Evolutionary conservation across 2,888 invertebrate species (phyloP).

Genomic region (Drosophila fulvimacula): DNA sequence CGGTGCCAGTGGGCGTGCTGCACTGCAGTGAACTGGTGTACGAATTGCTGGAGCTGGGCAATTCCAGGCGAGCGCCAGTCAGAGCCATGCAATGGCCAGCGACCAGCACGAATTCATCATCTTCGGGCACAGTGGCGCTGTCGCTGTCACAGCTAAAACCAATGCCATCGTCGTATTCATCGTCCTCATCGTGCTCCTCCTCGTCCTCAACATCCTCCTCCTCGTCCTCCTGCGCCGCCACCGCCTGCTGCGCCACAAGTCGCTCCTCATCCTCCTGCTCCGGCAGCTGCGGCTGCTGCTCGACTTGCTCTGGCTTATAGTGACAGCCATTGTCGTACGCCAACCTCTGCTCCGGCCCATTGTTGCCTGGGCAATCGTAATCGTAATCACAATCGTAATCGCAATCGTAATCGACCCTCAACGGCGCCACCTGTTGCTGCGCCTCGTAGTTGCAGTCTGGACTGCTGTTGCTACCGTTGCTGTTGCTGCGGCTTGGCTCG

Average conservation of each 20-base stretch:
- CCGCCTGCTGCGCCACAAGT: neutral
- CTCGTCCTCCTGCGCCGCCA: neutral
- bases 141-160: conserved; percentile 75
- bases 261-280: neutral
- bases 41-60: conserved; percentile 43
- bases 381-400: conserved; percentile 55
- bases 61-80: conserved; percentile 20
- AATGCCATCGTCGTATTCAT: conserved; percentile 68
- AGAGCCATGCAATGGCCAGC: conserved; percentile 44
- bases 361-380: conserved; percentile 47
- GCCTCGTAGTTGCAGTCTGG: conserved; percentile 17
- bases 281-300: conserved; percentile 8
- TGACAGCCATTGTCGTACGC: conserved; percentile 25
- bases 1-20: conserved; percentile 49
- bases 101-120: conserved; percentile 73
- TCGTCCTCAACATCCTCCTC: neutral
- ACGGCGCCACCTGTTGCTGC: conserved; percentile 33
- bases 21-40: conserved; percentile 57
- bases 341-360: conserved; percentile 26
- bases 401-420: conserved; percentile 40
- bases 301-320: conserved; percentile 18
- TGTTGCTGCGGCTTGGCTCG: conserved; percentile 8
- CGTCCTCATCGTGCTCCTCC: conserved; percentile 43
- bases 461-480: conserved; percentile 8
- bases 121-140: conserved; percentile 53